phyloP scores from a whole-genome alignment of 2,113 vertebrate genomes.

The Tachycineta bicolor region DNA sequence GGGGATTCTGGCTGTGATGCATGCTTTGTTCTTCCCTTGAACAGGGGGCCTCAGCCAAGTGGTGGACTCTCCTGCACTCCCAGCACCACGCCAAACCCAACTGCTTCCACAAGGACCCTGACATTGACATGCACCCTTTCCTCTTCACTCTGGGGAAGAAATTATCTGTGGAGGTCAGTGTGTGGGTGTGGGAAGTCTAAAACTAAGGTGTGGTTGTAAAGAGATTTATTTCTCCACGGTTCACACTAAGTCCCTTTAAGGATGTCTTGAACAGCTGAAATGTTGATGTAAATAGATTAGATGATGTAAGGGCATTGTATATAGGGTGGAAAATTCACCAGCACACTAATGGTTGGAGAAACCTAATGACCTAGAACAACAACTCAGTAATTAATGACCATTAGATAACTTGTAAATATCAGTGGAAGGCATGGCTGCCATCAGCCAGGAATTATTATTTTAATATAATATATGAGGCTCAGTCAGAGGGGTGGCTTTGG shows the following conservation, averaged over 20 bases:
- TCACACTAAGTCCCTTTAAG: neutral
- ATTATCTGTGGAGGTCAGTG: conserved; percentile 79
- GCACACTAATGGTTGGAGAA: neutral
- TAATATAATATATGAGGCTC: neutral
- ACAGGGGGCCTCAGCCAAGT: conserved; percentile 71
- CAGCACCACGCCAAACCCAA: conserved; percentile 78
- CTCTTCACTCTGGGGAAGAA: conserved; percentile 72
- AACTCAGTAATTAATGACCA: neutral
- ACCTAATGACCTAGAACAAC: neutral
- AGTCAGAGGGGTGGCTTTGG: neutral
- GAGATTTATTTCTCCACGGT: neutral
- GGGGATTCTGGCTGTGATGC: neutral
- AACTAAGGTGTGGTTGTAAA: neutral
- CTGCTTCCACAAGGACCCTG: conserved; percentile 76
- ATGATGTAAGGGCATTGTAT: neutral
- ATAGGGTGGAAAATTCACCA: neutral
- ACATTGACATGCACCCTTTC: conserved; percentile 70
- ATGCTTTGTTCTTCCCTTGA: neutral
- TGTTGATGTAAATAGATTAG: neutral
- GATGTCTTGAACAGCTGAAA: neutral
- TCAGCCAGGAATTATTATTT: neutral
- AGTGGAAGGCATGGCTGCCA: neutral
- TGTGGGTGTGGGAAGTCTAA: neutral
- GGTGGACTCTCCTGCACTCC: conserved; percentile 77
- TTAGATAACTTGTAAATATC: neutral